These are phyloP conservation scores for Drosophila ezoana DNA, from an alignment of 2,888 invertebrate genomes.

Conservation along the genomic window DNA sequence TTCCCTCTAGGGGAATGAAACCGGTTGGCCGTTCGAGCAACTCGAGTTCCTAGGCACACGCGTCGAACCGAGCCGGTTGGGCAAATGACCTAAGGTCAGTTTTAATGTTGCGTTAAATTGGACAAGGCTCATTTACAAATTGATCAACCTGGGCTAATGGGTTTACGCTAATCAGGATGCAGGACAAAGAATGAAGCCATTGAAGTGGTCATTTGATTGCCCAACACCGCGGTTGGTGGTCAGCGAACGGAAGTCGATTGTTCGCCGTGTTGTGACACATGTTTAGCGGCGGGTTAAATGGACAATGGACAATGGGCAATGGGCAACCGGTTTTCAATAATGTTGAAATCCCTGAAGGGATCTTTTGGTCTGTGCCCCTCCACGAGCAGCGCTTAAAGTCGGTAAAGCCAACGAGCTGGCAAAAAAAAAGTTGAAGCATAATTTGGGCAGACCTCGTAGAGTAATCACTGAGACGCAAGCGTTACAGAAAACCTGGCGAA, in stretches of 20 bases:
- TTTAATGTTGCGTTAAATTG: constrained; percentile 71
- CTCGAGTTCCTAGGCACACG: constrained; percentile 38
- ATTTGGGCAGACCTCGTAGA: constrained; percentile 36
- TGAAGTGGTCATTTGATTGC: constrained; percentile 54
- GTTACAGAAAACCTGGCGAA: constrained; percentile 23
- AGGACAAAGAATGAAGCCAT: constrained; percentile 18
- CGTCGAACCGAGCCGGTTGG: constrained; percentile 29
- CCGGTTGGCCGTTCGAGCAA: constrained; percentile 49
- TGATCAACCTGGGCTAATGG: constrained; percentile 46
- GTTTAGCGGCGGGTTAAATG: constrained; percentile 32
- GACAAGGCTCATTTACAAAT: constrained; percentile 56
- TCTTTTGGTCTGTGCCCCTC: background rate
- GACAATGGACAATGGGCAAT: constrained; percentile 27
- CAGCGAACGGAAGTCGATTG: constrained; percentile 42
- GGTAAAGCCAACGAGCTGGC: constrained; percentile 10
- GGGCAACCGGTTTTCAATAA: constrained; percentile 41
- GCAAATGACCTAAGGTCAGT: constrained; percentile 72
- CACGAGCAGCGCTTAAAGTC: background rate
- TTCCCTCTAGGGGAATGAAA: constrained; percentile 35
- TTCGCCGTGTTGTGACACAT: constrained; percentile 39
- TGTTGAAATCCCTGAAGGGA: background rate
- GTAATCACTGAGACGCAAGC: constrained; percentile 45
- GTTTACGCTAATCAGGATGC: constrained; percentile 26
- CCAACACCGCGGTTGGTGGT: constrained; percentile 60
- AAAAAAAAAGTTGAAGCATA: constrained; percentile 50